Base-by-base conservation (phyloP, 2,888 invertebrate genomes). In the Acrobasis consociella region DNA sequence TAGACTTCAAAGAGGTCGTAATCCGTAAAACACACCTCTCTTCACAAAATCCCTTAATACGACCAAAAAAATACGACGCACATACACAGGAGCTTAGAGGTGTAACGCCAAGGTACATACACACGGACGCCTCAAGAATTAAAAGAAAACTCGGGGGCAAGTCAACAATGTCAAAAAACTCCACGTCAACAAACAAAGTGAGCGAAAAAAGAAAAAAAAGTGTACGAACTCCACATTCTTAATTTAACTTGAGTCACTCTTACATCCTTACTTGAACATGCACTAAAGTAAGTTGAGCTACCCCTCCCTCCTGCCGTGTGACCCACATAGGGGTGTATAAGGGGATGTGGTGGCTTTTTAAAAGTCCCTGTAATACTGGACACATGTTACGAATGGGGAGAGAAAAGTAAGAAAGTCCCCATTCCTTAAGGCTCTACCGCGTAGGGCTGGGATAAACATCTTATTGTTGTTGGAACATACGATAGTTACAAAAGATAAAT, bases 171-270 rank as follows among this genome's bases (percentile, higher is more conserved):
- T 92, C 91, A 89, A 87, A 89, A 89, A 91, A 91, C 88, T 88
- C 87, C 78, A 81, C 80, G 83, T 87, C 89, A 86, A 91, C 91
- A 91, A 91, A 91, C 91, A 90, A 87, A 88, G 85, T 85, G 81
- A 80, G 78, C 74, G 73, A 74, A 76, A 81, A 81, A 78, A 77
- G 76, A 83, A 83, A 84, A 83, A 85, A 82, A 77, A 78, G 82
- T 80, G 73, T 56, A 81, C 81, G 82, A 88, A 84, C 86, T 90
- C 86, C 89, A 91, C 90, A 92, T 92, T 92, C 92, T 92, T 92
- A 92, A 92, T 92, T 91, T 91, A 92, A 91, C 91, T 91, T 91
- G 90, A 91, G 90, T 89, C 90, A 87, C 88, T 90, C 86, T 88
- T 87, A 88, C 89, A 86, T 87, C 89, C 87, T 87, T 82, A 85